Evolutionary conservation across 2,888 invertebrate genomes (phyloP), one percentile per base, ranked within the genome.

Genomic region (Drosophila paranaensis): DNA sequence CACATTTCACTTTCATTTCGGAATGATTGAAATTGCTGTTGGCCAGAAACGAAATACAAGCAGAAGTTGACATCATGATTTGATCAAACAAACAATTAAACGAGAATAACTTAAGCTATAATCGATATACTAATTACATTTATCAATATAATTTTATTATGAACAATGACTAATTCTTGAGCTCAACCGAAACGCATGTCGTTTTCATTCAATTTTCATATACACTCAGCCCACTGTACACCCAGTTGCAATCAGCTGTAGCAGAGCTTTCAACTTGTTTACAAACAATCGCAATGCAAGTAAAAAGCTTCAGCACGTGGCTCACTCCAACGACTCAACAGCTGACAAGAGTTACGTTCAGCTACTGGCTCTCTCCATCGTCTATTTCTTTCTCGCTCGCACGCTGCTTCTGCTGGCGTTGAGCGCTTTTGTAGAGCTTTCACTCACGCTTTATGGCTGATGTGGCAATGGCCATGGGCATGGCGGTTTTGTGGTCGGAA

Each of bases 191-290:
- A 6, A 4, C 14, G 50, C 16, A 50, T 50, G 3, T 27, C 2
- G 0, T 6, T 55, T 46, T 48, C 0, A 10, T 13, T 14, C 0
- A 8, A 13, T 50, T 33, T 33, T 60, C 6, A 1, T 1, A 1
- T 0, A 0, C 14, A 10, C 4, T 39, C 14, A 16, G 2, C 25
- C 77, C 88, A 89, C 71, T 73, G 86, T 87, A 42, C 6, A 2
- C 37, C 37, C 27, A 4, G 0, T 9, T 13, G 27, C 6, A 45
- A 43, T 30, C 84, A 89, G 88, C 89, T 89, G 89, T 55, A 6
- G 20, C 2, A 61, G 54, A 85, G 85, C 85, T 85, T 68, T 77
- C 40, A 40, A 30, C 54, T 85, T 88, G 88, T 89, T 89, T 86
- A 80, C 86, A 82, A 86, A 82, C 81, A 81, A 71, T 30, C 55